Evolutionary conservation across 2,888 invertebrate species (phyloP), one percentile per base, ranked within the genome.

Genomic region (Epistrophe grossulariae): DNA sequence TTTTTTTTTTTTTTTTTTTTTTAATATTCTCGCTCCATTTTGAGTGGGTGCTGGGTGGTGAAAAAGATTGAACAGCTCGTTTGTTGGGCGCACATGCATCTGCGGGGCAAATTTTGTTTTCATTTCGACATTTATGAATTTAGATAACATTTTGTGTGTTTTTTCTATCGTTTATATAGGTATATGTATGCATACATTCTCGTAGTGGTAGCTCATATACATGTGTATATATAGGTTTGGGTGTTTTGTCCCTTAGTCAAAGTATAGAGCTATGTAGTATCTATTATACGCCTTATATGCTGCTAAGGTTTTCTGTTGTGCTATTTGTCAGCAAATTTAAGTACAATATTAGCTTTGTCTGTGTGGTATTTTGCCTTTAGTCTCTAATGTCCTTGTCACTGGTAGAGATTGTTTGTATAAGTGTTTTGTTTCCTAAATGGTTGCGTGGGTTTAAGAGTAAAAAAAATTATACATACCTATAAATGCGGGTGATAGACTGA

Each of bases 91-190:
- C 79, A 84, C 71, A 79, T 84, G 57, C 66, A 84, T 79, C 79
- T 74, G 79, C 57, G 68, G 70, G 83, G 70, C 55, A 62, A 64
- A 84, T 74, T 48, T 50, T 74, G 70, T 64, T 71, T 74, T 70
- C 70, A 84, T 84, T 84, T 79, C 74, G 74, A 79, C 83, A 79
- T 84, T 84, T 84, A 74, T 84, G 79, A 79, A 79, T 84, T 70
- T 64, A 64, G 76, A 79, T 74, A 74, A 71, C 64, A 71, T 70
- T 71, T 64, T 59, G 35, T 77, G 57, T 50, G 28, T 55, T 15
- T 24, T n/a, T 55, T 40, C 5, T 45, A 9, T 24, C 6, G 6
- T 28, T 4, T 5, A 5, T 28, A 4, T 5, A n/a, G n/a, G n/a
- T 24, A 24, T 24, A 24, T 24, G 3, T 24, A 24, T 4, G 5